A percentile compares a stretch with the other conserved stretches of the same genome.
Evolutionary conservation across 2,797 vertebrate genomes (phyloP).

Genomic region (Dendrocincla fuliginosa): DNA sequence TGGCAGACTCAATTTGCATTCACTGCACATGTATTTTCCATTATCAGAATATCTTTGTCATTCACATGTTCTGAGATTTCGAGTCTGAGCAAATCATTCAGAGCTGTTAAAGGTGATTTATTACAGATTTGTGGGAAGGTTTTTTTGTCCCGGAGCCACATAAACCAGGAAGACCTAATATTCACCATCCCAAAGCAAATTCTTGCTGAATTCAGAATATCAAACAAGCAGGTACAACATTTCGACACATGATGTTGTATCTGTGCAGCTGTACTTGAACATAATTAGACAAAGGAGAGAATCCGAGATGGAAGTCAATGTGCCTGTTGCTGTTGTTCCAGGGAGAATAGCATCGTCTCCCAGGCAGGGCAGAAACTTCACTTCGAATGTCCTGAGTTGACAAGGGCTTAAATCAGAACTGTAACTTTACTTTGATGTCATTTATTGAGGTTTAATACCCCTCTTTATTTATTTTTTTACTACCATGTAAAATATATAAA

Average conservation of each 20-base stretch:
- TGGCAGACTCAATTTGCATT: neutral
- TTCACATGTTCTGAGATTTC: neutral
- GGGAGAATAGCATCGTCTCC: neutral
- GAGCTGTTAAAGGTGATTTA: neutral
- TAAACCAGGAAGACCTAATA: neutral
- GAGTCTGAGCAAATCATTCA: neutral
- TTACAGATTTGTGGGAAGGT: neutral
- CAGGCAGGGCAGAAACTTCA: constrained; percentile 5
- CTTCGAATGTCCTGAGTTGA: constrained; percentile 55
- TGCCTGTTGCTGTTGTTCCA: neutral
- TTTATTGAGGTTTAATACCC: constrained; percentile 54
- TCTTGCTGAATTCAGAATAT: neutral
- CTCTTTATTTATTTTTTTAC: constrained; percentile 47
- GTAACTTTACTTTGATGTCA: constrained; percentile 51
- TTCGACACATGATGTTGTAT: neutral
- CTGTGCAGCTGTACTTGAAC: neutral
- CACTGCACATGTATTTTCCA: neutral
- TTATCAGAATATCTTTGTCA: neutral
- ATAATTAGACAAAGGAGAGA: neutral
- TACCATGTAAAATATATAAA: constrained; percentile 47
- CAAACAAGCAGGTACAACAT: neutral
- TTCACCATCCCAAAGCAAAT: neutral
- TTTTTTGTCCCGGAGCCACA: neutral
- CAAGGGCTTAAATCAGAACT: constrained; percentile 55
- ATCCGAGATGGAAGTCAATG: neutral